phyloP scores from a whole-genome alignment of 2,113 vertebrate species.

The Capreolus pygargus region DNA sequence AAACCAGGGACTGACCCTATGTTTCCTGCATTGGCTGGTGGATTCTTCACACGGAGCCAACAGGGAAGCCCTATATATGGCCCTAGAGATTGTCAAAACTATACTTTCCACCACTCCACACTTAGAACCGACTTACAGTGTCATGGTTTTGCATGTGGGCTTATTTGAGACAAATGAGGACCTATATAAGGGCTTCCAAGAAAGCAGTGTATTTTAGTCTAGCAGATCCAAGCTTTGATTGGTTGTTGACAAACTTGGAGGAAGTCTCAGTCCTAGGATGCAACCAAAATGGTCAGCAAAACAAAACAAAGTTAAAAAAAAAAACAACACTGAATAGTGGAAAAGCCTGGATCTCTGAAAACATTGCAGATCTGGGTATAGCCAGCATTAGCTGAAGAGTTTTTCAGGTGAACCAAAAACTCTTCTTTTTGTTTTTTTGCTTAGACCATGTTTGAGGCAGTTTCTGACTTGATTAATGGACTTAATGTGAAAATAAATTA shows the following conservation, averaged over 20 bases:
- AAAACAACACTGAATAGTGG: neutral
- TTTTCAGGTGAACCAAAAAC: neutral
- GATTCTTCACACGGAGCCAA: neutral
- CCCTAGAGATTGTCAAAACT: neutral
- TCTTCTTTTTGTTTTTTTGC: neutral
- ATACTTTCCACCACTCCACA: neutral
- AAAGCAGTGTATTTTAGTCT: neutral
- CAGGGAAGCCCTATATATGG: neutral
- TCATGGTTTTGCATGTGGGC: neutral
- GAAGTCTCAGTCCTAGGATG: neutral
- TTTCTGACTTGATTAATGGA: neutral
- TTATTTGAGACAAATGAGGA: neutral
- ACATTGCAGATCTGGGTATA: neutral
- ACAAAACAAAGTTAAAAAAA: neutral
- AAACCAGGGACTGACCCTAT: neutral
- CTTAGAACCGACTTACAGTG: neutral
- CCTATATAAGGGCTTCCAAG: neutral
- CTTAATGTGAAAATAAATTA: neutral
- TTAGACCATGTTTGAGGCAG: neutral
- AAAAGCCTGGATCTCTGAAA: neutral
- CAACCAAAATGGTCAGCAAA: neutral
- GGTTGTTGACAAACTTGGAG: neutral
- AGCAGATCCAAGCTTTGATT: neutral
- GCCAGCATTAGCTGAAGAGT: neutral
- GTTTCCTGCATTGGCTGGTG: neutral